Evolutionary conservation across 2,797 vertebrate species (phyloP).

Genomic region (Pipistrellus pipistrellus): DNA sequence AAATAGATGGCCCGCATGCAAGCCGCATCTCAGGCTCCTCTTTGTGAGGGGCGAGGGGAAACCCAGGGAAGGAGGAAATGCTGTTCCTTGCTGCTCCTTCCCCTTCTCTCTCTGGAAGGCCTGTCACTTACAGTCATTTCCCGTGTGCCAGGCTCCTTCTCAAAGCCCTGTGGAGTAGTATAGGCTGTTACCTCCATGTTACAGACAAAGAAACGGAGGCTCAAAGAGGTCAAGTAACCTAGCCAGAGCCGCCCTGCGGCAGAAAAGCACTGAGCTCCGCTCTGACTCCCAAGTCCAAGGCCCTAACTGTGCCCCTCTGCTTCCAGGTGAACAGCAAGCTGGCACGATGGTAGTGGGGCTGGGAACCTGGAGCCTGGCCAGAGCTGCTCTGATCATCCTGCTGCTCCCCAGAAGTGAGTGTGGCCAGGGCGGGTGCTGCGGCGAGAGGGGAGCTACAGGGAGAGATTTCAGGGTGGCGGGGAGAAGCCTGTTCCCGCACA

Average conservation of each 20-base stretch:
- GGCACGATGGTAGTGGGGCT: neutral
- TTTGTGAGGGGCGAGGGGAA: neutral
- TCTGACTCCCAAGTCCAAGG: neutral
- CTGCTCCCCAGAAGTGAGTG: constrained; percentile 82
- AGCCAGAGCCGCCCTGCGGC: neutral
- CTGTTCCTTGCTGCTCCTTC: neutral
- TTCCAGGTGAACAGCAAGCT: constrained; percentile 52
- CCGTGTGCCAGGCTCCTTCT: constrained; percentile 15
- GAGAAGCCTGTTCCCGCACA: neutral
- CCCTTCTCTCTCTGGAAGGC: constrained; percentile 5
- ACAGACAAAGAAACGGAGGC: constrained; percentile 19
- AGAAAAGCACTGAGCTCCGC: neutral
- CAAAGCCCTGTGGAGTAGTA: neutral
- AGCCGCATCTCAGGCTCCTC: neutral
- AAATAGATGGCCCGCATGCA: neutral
- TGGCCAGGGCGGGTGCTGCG: fast-evolving
- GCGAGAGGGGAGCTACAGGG: too few species aligned
- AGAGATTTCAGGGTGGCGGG: neutral
- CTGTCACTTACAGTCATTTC: neutral
- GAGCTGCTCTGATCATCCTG: constrained; percentile 80
- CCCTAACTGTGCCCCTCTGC: neutral
- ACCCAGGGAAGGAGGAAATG: neutral
- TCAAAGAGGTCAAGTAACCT: neutral
- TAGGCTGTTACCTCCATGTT: neutral
- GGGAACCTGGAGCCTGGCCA: neutral